These are phyloP conservation scores for Columba guinea DNA, from an alignment of 2,797 vertebrate species.

Conservation along the genomic window DNA sequence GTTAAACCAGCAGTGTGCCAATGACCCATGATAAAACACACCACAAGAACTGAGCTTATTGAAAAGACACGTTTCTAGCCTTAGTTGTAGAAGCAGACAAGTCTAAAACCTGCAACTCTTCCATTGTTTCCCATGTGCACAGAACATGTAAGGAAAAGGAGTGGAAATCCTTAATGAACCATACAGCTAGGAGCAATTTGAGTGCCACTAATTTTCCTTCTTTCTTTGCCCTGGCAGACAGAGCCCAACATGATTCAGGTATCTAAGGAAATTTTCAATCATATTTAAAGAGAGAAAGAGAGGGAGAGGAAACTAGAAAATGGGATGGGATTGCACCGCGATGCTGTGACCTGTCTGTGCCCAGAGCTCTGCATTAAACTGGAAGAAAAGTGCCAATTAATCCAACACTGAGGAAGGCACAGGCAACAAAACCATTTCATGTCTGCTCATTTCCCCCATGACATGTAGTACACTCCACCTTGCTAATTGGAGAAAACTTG, in stretches of 20 bases:
- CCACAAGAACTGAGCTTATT: background rate
- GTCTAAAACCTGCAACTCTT: background rate
- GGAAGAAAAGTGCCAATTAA: slow-evolving; percentile 61
- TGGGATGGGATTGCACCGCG: background rate
- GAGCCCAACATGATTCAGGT: background rate
- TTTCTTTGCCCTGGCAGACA: background rate
- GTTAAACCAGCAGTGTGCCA: background rate
- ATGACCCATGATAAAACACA: background rate
- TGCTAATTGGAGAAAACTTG: slow-evolving; percentile 44
- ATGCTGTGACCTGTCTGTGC: slow-evolving; percentile 18
- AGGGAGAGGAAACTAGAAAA: slow-evolving; percentile 6
- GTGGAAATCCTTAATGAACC: background rate
- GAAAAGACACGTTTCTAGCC: background rate
- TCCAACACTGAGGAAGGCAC: background rate
- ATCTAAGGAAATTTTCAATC: slow-evolving; percentile 30
- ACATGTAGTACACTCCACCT: slow-evolving; percentile 15
- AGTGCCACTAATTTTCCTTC: background rate
- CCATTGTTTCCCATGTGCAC: background rate
- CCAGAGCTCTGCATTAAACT: slow-evolving; percentile 33
- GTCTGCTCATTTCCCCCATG: background rate
- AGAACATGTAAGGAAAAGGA: background rate
- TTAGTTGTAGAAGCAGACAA: background rate
- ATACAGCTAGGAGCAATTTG: background rate
- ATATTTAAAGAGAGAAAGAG: background rate
- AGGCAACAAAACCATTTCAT: slow-evolving; percentile 16